Evolutionary conservation across 2,888 invertebrate species (phyloP).

Genomic region (Parapristionchus giblindavisi): DNA sequence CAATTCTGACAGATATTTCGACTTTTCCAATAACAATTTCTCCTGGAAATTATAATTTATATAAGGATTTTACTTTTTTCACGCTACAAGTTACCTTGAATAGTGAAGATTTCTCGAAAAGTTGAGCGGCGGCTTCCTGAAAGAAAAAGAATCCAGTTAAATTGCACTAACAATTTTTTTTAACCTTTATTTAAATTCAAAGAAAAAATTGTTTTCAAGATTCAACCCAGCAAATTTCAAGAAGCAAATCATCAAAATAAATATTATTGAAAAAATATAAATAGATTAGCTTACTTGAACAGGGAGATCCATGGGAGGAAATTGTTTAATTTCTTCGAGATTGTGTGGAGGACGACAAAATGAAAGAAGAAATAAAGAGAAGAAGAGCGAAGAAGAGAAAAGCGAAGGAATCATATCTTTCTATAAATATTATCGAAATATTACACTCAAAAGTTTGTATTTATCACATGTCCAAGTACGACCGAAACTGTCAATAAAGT

Average conservation of each 20-base stretch:
- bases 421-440: too few species aligned
- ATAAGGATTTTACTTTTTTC: not conserved
- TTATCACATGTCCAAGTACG: too few species aligned
- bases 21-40: conserved; percentile 48
- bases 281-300: not conserved
- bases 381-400: not conserved
- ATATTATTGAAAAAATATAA: not conserved
- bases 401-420: not conserved
- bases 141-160: too few species aligned
- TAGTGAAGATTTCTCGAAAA: conserved; percentile 15
- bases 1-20: conserved; percentile 41
- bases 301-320: conserved; percentile 19
- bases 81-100: conserved; percentile 40
- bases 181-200: too few species aligned
- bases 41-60: conserved; percentile 42
- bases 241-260: conserved; percentile 1
- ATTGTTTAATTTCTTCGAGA: conserved; percentile 28
- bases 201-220: too few species aligned
- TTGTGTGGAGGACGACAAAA: conserved; percentile 30
- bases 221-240: too few species aligned
- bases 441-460: too few species aligned
- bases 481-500: too few species aligned
- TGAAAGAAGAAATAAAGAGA: not conserved
- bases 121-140: conserved; percentile 14
- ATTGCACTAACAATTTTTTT: too few species aligned